Base-by-base conservation (phyloP, 2,797 vertebrate genomes). In the Aratinga solstitialis region DNA sequence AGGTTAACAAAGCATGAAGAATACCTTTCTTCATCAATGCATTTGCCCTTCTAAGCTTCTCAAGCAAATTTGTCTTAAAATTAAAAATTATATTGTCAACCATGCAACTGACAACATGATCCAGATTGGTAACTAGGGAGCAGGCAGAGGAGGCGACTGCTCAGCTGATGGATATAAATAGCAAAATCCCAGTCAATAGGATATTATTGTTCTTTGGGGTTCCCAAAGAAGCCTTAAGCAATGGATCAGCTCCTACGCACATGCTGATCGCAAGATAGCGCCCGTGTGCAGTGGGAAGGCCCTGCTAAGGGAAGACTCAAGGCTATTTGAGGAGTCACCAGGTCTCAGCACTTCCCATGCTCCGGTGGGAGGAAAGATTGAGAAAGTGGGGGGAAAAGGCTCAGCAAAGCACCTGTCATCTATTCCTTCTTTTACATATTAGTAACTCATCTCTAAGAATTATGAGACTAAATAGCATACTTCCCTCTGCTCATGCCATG, bases 121-220 rank as follows among this genome's bases (percentile, higher is more conserved):
- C 89, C 84, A 92, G 73, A 19, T 61, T 88, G 84, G 94, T 91
- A 93, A 89, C 86, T 34, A 94, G 82, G 90, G 76, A 96, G 92
- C 81, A 87, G 89, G 93, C 94, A 95, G 84, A 94, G 81, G 61
- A 61, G 92, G 91, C 19, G 9, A 94, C 87, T 88, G 82, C 89
- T 92, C 91, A 92, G 94, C 72, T 77, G 77, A 80, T 58, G 56
- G 89, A 80, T 96, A 96, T 95, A 96, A 96, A 96, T 91, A 96
- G 95, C 22, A 92, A 95, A 95, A 93, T 85, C 94, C 92, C 27
- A 92, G 94, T 94, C 94, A 94, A 92, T 85, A 86, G 92, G 91
- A 91, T 96, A 96, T 96, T 92, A 81, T 89, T 94, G 93, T 95
- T 91, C 94, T 93, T 92, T 78, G 89, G 89, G 94, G 89, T 94